Evolutionary conservation across 2,113 vertebrate genomes (phyloP), one percentile per base, ranked within the genome.

Genomic region (Ictalurus furcatus): DNA sequence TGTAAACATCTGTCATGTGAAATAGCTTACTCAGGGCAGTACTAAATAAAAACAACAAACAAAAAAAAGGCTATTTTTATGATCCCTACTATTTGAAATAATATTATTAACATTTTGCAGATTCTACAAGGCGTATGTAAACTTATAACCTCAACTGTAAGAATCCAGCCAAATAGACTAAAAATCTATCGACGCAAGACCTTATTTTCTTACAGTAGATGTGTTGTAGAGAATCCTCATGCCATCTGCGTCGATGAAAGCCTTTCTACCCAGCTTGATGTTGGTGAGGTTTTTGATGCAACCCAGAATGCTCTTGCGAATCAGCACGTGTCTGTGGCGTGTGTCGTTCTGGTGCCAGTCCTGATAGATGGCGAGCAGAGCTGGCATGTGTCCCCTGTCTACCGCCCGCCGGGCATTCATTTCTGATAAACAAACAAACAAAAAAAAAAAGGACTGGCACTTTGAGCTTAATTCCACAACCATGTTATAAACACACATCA

Each of bases 271-370:
- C 69, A 97, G 89, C 90, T 99, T 99, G 93, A 99, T 97, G 92
- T 96, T 98, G 69, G 97, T 98, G 93, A 99, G 90, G 92, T 97
- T 99, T 94, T 97, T 97, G 93, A 99, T 96, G 94, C 97, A 98
- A 93, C 96, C 96, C 88, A 99, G 95, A 90, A 99, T 96, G 90
- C 98, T 98, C 94, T 98, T 99, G 79, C 98, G 97, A 90, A 99
- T 98, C 88, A 97, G 94, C 95, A 98, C 96, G 81, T 98, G 97
- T 87, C 97, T 96, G 89, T 99, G 98, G 11, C 98, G 96, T 12
- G 94, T 96, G 94, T 99, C 98, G 58, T 99, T 98, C 59, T 95
- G 96, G 90, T 99, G 98, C 98, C 98, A 99, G 94, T 99, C 98
- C 93, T 97, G 93, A 94, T 99, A 99, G 90, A 97, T 94, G 0